Base-by-base conservation (phyloP, 2,888 invertebrate genomes). In the Brachylomia viminalis region DNA sequence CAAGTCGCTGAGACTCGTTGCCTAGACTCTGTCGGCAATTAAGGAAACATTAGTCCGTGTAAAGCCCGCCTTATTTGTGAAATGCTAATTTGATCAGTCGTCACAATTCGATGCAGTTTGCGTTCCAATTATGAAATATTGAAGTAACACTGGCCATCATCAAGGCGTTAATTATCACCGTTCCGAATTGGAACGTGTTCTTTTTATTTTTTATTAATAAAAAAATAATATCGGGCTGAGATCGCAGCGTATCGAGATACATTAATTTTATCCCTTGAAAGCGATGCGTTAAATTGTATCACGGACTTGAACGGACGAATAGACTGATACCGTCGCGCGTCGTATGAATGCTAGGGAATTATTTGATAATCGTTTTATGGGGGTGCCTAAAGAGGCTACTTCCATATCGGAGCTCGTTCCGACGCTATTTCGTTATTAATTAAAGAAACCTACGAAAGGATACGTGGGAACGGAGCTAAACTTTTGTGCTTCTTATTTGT, bases 311-410 rank as follows among this genome's bases (percentile, higher is more conserved):
- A 93, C 91, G 90, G 90, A 89, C 90, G 91, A 91, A 92, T 92
- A 91, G 91, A 92, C 91, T 91, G 93, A 93, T 94, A 93, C 38
- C 38, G 38, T 89, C 92, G n/a, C n/a, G n/a, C n/a, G 90, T 89
- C 87, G 89, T 90, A 89, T 92, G 91, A 92, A 92, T 92, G 92
- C 90, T 86, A 90, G 87, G 92, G 93, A 92, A 93, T 94, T 93
- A 94, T 95, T 95, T 94, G 94, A 94, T 96, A 95, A 96, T 95
- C 94, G 95, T 95, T 96, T 96, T 96, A 96, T 93, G 93, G 93
- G 94, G 95, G 94, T 94, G 91, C 91, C 92, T 92, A 92, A 93
- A 93, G 91, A 94, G 92, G 93, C 92, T 94, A 92, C 95, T 94
- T 93, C 94, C 92, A 95, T 95, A 95, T 95, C 94, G 87, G 93